These are phyloP conservation scores for Sinella curviseta DNA, from an alignment of 1,140 invertebrate genomes.

Conservation along the genomic window DNA sequence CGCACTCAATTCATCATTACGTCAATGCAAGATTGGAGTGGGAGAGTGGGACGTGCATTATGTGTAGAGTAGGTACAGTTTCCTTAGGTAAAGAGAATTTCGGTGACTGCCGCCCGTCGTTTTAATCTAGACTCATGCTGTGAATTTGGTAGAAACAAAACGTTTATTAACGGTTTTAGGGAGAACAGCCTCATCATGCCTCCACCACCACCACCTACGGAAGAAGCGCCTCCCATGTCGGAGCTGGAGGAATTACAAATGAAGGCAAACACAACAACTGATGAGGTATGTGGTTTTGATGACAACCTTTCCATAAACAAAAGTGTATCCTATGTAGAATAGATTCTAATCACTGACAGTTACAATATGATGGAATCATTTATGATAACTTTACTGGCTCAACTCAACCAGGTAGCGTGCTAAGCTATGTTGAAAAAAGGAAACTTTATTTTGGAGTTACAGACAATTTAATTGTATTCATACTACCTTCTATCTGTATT, in stretches of 20 bases:
- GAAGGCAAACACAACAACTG: constrained; percentile 79
- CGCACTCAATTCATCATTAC: no score
- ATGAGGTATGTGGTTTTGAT: constrained; percentile 86
- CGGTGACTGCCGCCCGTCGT: background rate
- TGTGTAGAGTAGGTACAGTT: no score
- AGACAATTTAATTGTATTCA: no score
- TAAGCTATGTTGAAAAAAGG: no score
- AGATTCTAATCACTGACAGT: background rate
- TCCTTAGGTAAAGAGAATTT: no score
- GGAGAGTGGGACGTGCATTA: no score
- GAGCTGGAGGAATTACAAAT: constrained; percentile 89
- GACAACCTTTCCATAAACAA: background rate
- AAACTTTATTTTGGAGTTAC: no score
- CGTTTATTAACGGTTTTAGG: background rate
- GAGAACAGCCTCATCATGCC: constrained; percentile 6
- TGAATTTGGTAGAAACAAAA: background rate
- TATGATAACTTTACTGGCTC: no score
- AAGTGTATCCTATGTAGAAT: background rate
- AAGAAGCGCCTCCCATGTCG: constrained; percentile 63
- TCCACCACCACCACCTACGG: constrained; percentile 29
- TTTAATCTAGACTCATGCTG: background rate
- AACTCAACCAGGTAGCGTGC: no score
- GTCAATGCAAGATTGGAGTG: no score
- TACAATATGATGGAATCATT: background rate
- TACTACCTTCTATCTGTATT: no score